Evolutionary conservation across 2,888 invertebrate genomes (phyloP).

Genomic region (Hyposoter dolosus): DNA sequence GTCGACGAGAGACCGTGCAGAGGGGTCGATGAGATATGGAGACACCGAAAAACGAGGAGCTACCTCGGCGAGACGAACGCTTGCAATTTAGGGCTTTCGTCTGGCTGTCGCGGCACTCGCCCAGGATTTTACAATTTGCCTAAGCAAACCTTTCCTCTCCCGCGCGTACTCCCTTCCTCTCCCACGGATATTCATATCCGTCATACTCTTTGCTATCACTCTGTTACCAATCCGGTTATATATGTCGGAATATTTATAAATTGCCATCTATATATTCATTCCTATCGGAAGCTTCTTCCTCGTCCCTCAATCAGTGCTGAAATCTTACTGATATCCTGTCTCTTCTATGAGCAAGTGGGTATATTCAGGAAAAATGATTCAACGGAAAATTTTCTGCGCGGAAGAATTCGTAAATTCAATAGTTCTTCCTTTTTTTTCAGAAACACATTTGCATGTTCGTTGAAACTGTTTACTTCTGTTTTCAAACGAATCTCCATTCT

Average conservation of each 20-base stretch:
- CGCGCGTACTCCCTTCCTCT: background rate
- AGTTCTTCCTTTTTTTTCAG: background rate
- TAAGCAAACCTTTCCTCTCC: constrained; percentile 75
- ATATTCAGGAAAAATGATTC: background rate
- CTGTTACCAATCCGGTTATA: constrained; percentile 48
- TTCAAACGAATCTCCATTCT: background rate
- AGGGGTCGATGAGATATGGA: constrained; percentile 43
- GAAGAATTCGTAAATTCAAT: background rate
- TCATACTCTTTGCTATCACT: constrained; percentile 48
- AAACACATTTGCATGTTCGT: background rate
- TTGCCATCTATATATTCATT: background rate
- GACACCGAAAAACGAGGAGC: constrained; percentile 39
- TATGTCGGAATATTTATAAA: constrained; percentile 6
- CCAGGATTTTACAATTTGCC: constrained; percentile 77
- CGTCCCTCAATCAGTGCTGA: constrained; percentile 10
- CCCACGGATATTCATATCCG: constrained; percentile 78
- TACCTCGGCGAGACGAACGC: constrained; percentile 42
- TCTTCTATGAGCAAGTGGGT: background rate
- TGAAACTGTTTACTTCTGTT: background rate
- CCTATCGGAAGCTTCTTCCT: background rate
- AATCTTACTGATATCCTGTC: background rate
- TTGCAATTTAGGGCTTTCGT: constrained; percentile 60
- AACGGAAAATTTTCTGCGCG: background rate
- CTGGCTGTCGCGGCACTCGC: constrained; percentile 54
- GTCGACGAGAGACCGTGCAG: constrained; percentile 28